Base-by-base conservation (phyloP, 2,888 invertebrate species). In the Phrixothrix hirtus region DNA sequence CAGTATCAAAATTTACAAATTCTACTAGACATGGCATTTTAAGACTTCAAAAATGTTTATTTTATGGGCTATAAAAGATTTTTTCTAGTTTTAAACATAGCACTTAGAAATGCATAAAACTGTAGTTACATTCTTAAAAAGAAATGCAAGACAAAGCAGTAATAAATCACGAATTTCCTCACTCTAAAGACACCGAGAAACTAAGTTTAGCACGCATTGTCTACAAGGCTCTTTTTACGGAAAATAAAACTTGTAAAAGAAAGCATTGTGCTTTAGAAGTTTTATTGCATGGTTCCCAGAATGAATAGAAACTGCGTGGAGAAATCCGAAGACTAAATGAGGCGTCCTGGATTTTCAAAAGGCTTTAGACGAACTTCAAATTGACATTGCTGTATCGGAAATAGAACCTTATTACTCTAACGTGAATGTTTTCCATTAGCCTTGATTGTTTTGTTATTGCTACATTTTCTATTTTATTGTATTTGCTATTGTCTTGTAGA, bases 211-310 rank as follows among this genome's bases (percentile, higher is more conserved):
- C 50, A 44, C 44, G 50, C 50, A 51, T 51, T 51, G 50, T 51
- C 50, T 51, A 51, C 50, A 51, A 51, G 50, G 44, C 50, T 58
- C 46, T 58, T 58, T 62, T 62, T 54, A 59, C 62, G 52, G 58
- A 55, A 59, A 59, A 62, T 62, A 59, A 60, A 62, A 62, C 59
- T 59, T 58, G 56, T 55, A 53, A 57, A 57, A 58, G 57, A 51
- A 51, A 51, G 50, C 50, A 51, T 51, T 51, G 50, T 51, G 38
- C 50, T 51, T 44, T 51, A 34, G 50, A 51, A 51, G 50, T 51
- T 51, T 51, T 51, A 51, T 51, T 51, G 50, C 50, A 44, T 34
- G 44, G 44, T 35, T 38, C 44, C 38, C 29, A 34, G 44, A 51
- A 51, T 51, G 50, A 51, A 51, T 51, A 43, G 50, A 27, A 31